Conservation (phyloP, 2,113 vertebrate genomes). For the Harpagus bidentatus region DNA sequence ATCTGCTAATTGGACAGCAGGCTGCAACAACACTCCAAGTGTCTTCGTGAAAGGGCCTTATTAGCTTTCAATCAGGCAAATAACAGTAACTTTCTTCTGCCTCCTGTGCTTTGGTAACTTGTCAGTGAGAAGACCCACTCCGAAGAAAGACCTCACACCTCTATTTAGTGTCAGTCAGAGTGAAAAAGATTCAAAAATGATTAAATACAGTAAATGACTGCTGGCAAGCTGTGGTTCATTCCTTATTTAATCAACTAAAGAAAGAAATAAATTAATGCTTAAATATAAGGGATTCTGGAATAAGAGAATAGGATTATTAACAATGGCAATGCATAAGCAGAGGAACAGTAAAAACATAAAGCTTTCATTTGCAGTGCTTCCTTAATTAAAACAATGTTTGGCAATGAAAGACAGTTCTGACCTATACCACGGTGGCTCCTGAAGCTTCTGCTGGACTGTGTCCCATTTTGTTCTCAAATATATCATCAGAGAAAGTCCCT, state of each 20-base stretch:
- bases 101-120: conserved; percentile 17
- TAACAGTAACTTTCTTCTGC: conserved; percentile 29
- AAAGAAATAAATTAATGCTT: not conserved
- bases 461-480: fast-evolving
- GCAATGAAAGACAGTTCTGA: not conserved
- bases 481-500: not conserved
- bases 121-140: conserved; percentile 5
- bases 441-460: not conserved
- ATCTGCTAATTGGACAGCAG: conserved; percentile 58
- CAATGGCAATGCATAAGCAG: not conserved
- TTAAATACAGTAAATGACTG: not conserved
- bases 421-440: not conserved
- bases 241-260: not conserved
- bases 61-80: conserved; percentile 58
- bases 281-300: not conserved
- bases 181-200: not conserved
- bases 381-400: not conserved
- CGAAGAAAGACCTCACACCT: conserved; percentile 61
- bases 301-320: not conserved
- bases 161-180: not conserved
- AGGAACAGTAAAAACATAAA: not conserved
- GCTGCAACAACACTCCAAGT: conserved; percentile 1
- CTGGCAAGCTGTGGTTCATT: not conserved
- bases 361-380: not conserved
- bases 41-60: conserved; percentile 39